These are phyloP conservation scores for Graptemys geographica DNA, from an alignment of 2,797 vertebrate species.

Conservation along the genomic window DNA sequence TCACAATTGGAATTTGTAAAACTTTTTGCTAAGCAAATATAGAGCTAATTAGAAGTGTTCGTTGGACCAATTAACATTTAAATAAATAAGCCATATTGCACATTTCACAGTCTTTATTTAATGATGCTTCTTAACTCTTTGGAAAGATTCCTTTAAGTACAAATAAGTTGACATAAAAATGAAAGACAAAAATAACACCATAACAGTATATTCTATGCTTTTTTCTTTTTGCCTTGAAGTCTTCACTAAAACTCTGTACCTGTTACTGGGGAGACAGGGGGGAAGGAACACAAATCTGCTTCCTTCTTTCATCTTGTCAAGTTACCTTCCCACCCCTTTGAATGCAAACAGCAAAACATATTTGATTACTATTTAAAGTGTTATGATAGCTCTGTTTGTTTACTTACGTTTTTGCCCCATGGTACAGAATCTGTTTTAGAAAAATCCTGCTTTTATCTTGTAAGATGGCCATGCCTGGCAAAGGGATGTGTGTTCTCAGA, in stretches of 20 bases:
- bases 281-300: constrained; percentile 55
- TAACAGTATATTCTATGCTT: constrained; percentile 81
- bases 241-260: constrained; percentile 79
- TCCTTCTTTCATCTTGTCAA: constrained; percentile 75
- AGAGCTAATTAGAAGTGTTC: constrained; percentile 99
- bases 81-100: constrained; percentile 99
- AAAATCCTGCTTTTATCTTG: constrained; percentile 73
- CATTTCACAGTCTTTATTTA: constrained; percentile 99
- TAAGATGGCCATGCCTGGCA: constrained; percentile 65
- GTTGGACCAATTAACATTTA: constrained; percentile 95
- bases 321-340: constrained; percentile 79
- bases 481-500: constrained; percentile 31
- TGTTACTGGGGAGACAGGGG: constrained; percentile 52
- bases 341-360: constrained; percentile 80
- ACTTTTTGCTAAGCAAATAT: constrained; percentile 98
- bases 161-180: constrained; percentile 90
- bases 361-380: constrained; percentile 86
- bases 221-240: constrained; percentile 83
- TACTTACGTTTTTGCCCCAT: constrained; percentile 70
- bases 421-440: constrained; percentile 78
- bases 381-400: constrained; percentile 80
- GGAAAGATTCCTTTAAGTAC: constrained; percentile 93
- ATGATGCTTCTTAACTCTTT: constrained; percentile 99
- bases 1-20: constrained; percentile 95
- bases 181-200: constrained; percentile 87